A percentile compares a stretch with the other conserved stretches of the same genome.
Conservation (phyloP, 2,113 vertebrate genomes). For the Centropus unirufus region DNA sequence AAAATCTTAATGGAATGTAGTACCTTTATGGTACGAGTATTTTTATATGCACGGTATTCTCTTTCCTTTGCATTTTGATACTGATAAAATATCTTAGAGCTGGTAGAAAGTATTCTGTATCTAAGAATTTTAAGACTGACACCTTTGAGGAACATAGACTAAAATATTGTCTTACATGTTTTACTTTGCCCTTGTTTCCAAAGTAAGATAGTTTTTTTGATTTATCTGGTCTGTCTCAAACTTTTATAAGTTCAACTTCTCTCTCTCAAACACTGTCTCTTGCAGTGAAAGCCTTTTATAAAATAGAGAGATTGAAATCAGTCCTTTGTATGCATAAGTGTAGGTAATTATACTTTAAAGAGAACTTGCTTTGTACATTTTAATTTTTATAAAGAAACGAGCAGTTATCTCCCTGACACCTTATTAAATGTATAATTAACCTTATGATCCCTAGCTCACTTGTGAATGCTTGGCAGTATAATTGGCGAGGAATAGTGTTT, state of each 20-base stretch:
- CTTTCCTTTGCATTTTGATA: neutral
- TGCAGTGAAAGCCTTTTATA: slow-evolving; percentile 86
- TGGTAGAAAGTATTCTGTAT: neutral
- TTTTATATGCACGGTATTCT: neutral
- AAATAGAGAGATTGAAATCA: slow-evolving; percentile 87
- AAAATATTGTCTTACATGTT: slow-evolving; percentile 71
- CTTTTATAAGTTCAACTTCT: slow-evolving; percentile 81
- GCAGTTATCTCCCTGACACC: slow-evolving; percentile 91
- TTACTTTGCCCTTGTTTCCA: slow-evolving; percentile 68
- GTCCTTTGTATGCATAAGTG: slow-evolving; percentile 89
- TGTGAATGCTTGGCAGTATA: slow-evolving; percentile 88
- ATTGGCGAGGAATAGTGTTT: slow-evolving; percentile 82
- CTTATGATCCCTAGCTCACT: slow-evolving; percentile 87
- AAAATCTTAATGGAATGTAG: neutral
- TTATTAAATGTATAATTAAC: slow-evolving; percentile 96
- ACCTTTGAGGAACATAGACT: slow-evolving; percentile 48
- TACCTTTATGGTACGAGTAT: neutral
- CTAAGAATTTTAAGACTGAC: slow-evolving; percentile 50
- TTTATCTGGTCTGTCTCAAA: slow-evolving; percentile 80
- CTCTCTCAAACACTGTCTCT: slow-evolving; percentile 81
- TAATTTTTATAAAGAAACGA: slow-evolving; percentile 95
- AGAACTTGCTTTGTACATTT: slow-evolving; percentile 91
- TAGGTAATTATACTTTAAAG: slow-evolving; percentile 94
- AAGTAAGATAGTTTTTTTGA: slow-evolving; percentile 70
- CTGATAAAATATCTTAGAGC: slow-evolving; percentile 17